Evolutionary conservation across 2,797 vertebrate species (phyloP), one percentile per base, ranked within the genome.

Genomic region (Neosilurus hyrtlii): DNA sequence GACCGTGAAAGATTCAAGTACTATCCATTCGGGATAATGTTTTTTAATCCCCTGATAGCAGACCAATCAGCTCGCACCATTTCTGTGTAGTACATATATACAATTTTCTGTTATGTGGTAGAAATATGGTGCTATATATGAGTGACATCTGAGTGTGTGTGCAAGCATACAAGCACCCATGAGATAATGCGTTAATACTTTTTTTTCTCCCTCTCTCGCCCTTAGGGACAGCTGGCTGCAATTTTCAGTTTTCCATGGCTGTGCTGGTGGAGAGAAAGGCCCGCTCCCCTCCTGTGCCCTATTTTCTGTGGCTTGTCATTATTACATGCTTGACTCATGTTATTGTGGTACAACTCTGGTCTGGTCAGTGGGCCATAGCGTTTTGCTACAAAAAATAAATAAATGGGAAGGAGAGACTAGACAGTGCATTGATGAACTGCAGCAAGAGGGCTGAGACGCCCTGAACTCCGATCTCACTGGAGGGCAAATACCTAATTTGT

Each of bases 401-500:
- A 37, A 11, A 26, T 0, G 18, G 14, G 22, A 76, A 22, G 12
- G 35, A 6, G 35, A 10, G 24, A 73, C 52, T 54, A 30, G 24
- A 37, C 73, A 75, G 57, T 2, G 7, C 3, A 1, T 37, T 12
- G 20, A 24, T 68, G 18, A 57, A 56, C 77, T 82, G 16, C 72
- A 9, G 71, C 52, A 61, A 26, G 62, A 75, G 78, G 67, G 9
- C 63, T 57, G 56, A 77, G 37, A 84, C 15, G 65, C 72, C 54
- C 52, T 22, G 43, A 16, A 24, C 62, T 30, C 37, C 37, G 37
- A 14, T 30, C 18, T 80, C 74, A 84, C 24, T 77, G 4, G 62
- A 86, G 59, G 78, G 77, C 78, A 87, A 86, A 86, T 76, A 66
- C 63, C 66, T 86, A 71, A 86, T 89, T 89, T 84, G 83, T 63